Evolutionary conservation across 2,888 invertebrate genomes (phyloP), one percentile per base, ranked within the genome.

Genomic region (Iselma pallidipennis): DNA sequence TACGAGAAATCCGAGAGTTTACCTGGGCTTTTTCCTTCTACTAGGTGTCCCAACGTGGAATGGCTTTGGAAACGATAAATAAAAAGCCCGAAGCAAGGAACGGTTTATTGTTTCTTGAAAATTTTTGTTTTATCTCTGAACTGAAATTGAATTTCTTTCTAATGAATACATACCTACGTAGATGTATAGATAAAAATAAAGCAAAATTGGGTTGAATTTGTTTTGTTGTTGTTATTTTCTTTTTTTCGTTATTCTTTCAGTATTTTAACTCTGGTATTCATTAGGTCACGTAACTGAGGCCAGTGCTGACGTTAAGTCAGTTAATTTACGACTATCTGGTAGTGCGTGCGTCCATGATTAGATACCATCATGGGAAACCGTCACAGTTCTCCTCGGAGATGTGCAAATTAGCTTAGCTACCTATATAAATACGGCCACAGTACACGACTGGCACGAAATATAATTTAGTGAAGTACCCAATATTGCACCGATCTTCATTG

Each of bases 281-380:
- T 62, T 64, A 57, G 62, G 71, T 71, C 71, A 71, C 71, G 71
- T 65, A 70, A 70, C 48, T 61, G 65, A 60, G 60, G 59, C 64
- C 64, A 58, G 69, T 71, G 68, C 68, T 72, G 74, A 75, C 74
- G 72, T 74, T 71, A 75, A 74, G 75, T 72, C 74, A 71, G 66
- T 68, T 75, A 77, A 77, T 76, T 76, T 76, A 76, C 75, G 73
- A 69, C 68, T 68, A 68, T 69, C 69, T 70, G 69, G 63, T 62
- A 66, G 75, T 76, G 77, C 77, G 76, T 78, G 77, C 71, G 67
- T 67, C 72, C 70, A 77, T 74, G 77, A 78, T 78, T 76, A 78
- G 77, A 77, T 78, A 77, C 67, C 71, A 76, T 76, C 76, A 74
- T 69, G 76, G 75, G 74, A 75, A 74, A 74, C 74, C 70, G 75